Evolutionary conservation across 2,888 invertebrate species (phyloP).

Genomic region (Dicranocentrus wangi): DNA sequence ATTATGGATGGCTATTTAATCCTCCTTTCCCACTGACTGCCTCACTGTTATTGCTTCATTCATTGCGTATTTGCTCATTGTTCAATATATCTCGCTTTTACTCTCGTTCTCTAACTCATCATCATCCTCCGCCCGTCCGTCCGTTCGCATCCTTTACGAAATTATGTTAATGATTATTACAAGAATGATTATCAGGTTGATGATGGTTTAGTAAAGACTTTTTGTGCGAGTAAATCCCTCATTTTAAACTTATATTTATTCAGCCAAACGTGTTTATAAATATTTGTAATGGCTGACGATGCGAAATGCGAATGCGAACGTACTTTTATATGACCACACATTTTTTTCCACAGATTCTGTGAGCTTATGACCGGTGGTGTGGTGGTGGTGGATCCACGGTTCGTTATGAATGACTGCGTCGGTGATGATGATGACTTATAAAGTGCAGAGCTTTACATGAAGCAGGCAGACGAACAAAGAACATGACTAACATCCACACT

Average conservation of each 20-base stretch:
- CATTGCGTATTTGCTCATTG: conserved; percentile 5
- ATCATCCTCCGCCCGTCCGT: not conserved
- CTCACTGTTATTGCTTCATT: conserved; percentile 2
- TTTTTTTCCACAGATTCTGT: no score
- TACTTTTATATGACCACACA: no score
- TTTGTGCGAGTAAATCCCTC: conserved; percentile 1
- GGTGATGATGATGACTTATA: conserved; percentile 14
- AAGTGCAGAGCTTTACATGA: not conserved
- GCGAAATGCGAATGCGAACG: no score
- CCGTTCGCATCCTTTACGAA: conserved; percentile 8
- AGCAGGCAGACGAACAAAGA: not conserved
- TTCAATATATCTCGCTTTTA: conserved; percentile 16
- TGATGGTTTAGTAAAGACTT: not conserved
- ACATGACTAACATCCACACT: conserved; percentile 1
- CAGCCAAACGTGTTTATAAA: no score
- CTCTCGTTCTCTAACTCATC: conserved; percentile 13
- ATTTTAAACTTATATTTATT: not conserved
- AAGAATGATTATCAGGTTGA: conserved; percentile 10
- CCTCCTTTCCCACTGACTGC: not conserved
- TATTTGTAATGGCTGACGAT: no score
- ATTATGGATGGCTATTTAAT: no score
- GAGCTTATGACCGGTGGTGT: no score
- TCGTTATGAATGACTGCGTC: conserved; percentile 12
- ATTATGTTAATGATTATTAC: conserved; percentile 21
- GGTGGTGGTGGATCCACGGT: no score